Conservation (phyloP, 2,888 invertebrate genomes). For the Steinernema scapterisci region DNA sequence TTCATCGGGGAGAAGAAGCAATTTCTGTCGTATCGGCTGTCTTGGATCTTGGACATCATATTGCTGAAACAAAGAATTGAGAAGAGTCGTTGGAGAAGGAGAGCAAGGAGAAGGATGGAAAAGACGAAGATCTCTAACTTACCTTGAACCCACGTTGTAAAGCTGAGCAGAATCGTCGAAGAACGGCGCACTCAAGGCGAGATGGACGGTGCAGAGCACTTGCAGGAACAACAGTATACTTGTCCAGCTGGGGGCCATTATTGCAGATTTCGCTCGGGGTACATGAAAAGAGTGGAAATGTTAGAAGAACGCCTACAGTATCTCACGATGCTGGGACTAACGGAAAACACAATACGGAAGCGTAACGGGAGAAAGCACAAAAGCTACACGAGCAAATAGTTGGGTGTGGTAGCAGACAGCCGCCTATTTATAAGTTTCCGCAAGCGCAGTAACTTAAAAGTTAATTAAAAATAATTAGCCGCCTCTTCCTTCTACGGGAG, state of each 20-base stretch:
- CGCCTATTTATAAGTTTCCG: slow-evolving; percentile 16
- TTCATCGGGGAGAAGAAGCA: slow-evolving; percentile 28
- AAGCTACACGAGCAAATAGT: slow-evolving; percentile 20
- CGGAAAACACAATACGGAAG: no score
- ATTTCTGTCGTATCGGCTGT: slow-evolving; percentile 29
- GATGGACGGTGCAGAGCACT: slow-evolving; percentile 3
- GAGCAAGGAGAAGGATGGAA: neutral
- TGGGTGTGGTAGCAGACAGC: neutral
- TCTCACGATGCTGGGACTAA: no score
- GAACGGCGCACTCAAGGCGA: slow-evolving; percentile 23
- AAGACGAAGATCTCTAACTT: neutral
- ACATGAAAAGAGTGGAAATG: neutral
- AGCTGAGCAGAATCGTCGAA: slow-evolving; percentile 26
- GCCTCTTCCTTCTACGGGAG: slow-evolving; percentile 12
- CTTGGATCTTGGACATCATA: slow-evolving; percentile 29
- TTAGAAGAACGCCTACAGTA: neutral
- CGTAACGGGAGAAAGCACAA: neutral
- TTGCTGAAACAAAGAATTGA: neutral
- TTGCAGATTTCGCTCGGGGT: neutral
- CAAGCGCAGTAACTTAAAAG: slow-evolving; percentile 23
- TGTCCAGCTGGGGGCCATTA: slow-evolving; percentile 17
- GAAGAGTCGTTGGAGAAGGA: no score
- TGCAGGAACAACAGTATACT: slow-evolving; percentile 16
- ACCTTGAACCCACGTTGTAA: slow-evolving; percentile 26
- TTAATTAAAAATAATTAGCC: slow-evolving; percentile 33